Conservation (phyloP, 35 echinoderm and acorn worm genomes). For the Acanthaster planci region DNA sequence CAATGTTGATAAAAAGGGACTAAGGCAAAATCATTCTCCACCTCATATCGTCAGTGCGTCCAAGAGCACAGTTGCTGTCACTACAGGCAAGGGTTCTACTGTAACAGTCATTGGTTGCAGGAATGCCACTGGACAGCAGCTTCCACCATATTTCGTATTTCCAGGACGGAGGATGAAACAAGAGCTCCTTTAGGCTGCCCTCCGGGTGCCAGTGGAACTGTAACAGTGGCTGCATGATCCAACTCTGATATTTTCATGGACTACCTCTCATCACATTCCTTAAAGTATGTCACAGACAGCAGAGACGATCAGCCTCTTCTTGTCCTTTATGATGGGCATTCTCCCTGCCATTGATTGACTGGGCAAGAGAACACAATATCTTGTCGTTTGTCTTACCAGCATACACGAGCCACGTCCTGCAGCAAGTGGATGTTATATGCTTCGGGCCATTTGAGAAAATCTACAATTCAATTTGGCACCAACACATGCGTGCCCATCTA, state of each 20-base stretch:
- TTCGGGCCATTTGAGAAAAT: conserved; percentile 19
- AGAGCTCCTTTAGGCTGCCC: not conserved
- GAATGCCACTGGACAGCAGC: not conserved
- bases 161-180: not conserved
- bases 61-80: not conserved
- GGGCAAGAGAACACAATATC: no score
- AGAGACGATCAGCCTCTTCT: not conserved
- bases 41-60: not conserved
- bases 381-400: no score
- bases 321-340: conserved; percentile 30
- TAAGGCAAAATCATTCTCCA: conserved; percentile 1
- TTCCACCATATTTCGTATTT: conserved; percentile 41
- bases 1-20: not conserved
- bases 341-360: no score
- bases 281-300: no score
- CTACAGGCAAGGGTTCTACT: no score
- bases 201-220: not conserved
- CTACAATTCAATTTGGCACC: no score
- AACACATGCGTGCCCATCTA: not conserved
- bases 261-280: conserved; percentile 22
- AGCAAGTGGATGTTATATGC: no score
- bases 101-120: not conserved
- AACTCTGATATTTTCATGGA: conserved; percentile 13
- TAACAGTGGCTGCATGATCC: not conserved
- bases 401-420: conserved; percentile 23